A percentile compares a stretch with the other conserved stretches of the same genome.
These are phyloP conservation scores for Rosalia funebris DNA, from an alignment of 2,888 invertebrate genomes.

Conservation along the genomic window DNA sequence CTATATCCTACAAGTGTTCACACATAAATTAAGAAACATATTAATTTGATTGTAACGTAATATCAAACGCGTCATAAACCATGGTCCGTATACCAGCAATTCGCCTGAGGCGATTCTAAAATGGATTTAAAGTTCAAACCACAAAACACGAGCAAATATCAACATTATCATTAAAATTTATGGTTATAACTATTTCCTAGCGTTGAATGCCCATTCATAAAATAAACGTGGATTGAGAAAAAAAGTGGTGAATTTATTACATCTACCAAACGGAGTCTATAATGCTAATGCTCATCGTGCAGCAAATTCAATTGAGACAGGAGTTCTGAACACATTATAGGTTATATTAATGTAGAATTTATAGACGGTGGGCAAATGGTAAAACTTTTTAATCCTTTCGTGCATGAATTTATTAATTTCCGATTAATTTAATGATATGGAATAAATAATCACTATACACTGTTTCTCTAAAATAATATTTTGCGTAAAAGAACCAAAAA, in stretches of 20 bases:
- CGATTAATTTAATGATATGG: too few relatives aligned
- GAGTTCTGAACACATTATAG: slow-evolving; percentile 7
- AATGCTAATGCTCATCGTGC: slow-evolving; percentile 18
- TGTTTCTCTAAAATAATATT: too few relatives aligned
- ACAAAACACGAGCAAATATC: slow-evolving; percentile 23
- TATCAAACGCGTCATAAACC: slow-evolving; percentile 10
- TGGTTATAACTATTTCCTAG: slow-evolving; percentile 28
- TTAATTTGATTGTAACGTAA: neutral
- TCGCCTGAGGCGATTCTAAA: slow-evolving; percentile 10
- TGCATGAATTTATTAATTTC: too few relatives aligned
- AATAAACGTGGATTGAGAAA: slow-evolving; percentile 24
- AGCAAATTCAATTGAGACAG: slow-evolving; percentile 15
- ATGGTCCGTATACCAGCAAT: neutral
- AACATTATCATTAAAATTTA: slow-evolving; percentile 26
- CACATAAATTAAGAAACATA: slow-evolving; percentile 8
- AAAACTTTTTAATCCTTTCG: too few relatives aligned
- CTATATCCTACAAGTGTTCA: too few relatives aligned
- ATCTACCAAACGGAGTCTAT: slow-evolving; percentile 22
- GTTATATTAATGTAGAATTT: too few relatives aligned
- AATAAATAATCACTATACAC: too few relatives aligned
- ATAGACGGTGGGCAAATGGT: too few relatives aligned
- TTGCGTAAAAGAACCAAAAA: too few relatives aligned
- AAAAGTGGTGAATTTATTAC: slow-evolving; percentile 13
- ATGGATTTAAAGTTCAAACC: slow-evolving; percentile 20
- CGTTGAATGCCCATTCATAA: slow-evolving; percentile 25